These are phyloP conservation scores for human DNA, from an alignment of 2,113 vertebrate species.

Conservation along the genomic window DNA sequence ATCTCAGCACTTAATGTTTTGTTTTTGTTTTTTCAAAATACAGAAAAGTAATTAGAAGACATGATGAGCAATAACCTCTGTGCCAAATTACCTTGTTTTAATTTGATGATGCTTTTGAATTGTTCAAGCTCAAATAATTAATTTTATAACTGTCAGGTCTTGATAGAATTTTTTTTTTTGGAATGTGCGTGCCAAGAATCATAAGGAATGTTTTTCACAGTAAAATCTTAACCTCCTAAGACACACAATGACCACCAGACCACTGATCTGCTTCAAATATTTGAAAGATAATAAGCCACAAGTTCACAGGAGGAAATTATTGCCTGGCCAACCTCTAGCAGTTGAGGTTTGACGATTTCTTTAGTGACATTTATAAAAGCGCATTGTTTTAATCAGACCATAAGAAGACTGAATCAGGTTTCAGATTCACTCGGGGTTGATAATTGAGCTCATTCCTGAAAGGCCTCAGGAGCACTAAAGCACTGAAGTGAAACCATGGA, in stretches of 20 bases:
- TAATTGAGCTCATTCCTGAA: slow-evolving; percentile 84
- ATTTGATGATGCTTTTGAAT: slow-evolving; percentile 74
- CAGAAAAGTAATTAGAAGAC: slow-evolving; percentile 76
- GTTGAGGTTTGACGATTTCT: not conserved
- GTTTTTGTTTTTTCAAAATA: slow-evolving; percentile 74
- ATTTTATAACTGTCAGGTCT: slow-evolving; percentile 65
- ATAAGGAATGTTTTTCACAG: slow-evolving; percentile 62
- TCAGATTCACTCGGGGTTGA: slow-evolving; percentile 78
- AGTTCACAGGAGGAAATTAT: slow-evolving; percentile 34
- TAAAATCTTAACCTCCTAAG: slow-evolving; percentile 61
- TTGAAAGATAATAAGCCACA: slow-evolving; percentile 45
- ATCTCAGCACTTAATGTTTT: slow-evolving; percentile 65
- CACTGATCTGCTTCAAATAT: slow-evolving; percentile 65
- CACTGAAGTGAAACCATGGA: slow-evolving; percentile 78
- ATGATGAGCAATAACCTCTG: slow-evolving; percentile 65
- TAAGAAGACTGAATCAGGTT: slow-evolving; percentile 80
- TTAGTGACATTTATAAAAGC: slow-evolving; percentile 67
- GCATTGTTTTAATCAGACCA: slow-evolving; percentile 70
- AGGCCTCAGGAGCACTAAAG: slow-evolving; percentile 76
- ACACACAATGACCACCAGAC: not conserved
- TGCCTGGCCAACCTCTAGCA: slow-evolving; percentile 47
- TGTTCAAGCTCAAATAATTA: slow-evolving; percentile 71
- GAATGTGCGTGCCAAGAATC: slow-evolving; percentile 62
- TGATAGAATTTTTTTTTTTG: slow-evolving; percentile 61
- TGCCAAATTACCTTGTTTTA: slow-evolving; percentile 70